A percentile compares a stretch with the other conserved stretches of the same genome.
These are phyloP conservation scores for Eueides isabella DNA, from an alignment of 1,140 invertebrate genomes.

Conservation along the genomic window DNA sequence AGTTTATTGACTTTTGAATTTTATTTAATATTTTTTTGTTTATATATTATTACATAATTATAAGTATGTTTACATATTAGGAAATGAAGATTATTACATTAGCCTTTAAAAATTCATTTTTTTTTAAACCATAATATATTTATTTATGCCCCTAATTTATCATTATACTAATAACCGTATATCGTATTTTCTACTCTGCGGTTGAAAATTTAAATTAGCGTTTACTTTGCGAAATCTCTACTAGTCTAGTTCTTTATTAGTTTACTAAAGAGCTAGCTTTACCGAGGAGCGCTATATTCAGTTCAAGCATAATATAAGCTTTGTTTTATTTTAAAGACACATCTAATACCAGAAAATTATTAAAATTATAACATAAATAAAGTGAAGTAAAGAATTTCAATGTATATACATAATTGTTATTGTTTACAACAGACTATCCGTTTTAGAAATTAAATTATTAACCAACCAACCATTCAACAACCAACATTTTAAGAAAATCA, in stretches of 20 bases:
- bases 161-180: not conserved
- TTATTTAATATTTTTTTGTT: too few relatives aligned
- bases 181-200: not conserved
- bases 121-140: not conserved
- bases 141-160: not conserved
- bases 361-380: not conserved
- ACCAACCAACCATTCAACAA: too few relatives aligned
- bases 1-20: too few relatives aligned
- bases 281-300: not conserved
- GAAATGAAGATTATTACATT: too few relatives aligned
- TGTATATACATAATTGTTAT: too few relatives aligned
- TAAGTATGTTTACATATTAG: too few relatives aligned
- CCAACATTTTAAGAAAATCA: too few relatives aligned
- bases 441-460: too few relatives aligned
- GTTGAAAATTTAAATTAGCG: constrained; percentile 2
- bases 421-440: too few relatives aligned
- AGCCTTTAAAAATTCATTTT: not conserved
- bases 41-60: too few relatives aligned
- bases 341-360: not conserved
- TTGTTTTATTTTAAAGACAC: not conserved
- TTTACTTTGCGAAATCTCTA: constrained; percentile 11
- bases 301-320: not conserved
- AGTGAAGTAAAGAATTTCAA: too few relatives aligned
- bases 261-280: constrained; percentile 5
- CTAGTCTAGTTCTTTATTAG: constrained; percentile 5